phyloP scores from a whole-genome alignment of 2,888 invertebrate species.

The Mayetiola destructor region DNA sequence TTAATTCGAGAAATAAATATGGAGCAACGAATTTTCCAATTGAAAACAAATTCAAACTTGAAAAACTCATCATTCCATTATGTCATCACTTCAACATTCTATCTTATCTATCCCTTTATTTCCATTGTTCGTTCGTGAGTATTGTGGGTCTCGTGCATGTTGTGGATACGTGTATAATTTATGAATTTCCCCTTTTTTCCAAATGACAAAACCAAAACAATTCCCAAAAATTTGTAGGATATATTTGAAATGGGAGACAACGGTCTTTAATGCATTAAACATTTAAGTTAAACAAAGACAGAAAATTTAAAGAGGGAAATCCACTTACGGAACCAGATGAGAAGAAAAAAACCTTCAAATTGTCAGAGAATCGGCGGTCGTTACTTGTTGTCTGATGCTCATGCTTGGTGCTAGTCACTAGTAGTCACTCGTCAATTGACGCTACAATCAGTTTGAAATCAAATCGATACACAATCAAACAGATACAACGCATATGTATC shows the following conservation, averaged over 20 bases:
- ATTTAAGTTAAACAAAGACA: too few species aligned
- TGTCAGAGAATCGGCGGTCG: neutral
- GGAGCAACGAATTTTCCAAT: neutral
- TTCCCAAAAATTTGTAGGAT: neutral
- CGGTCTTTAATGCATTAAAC: too few species aligned
- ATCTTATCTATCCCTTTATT: neutral
- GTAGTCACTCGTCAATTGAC: neutral
- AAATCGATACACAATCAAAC: too few species aligned
- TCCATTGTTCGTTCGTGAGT: neutral
- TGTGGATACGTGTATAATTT: slow-evolving; percentile 9
- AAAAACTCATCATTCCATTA: neutral
- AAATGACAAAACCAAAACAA: neutral
- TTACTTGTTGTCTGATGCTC: neutral
- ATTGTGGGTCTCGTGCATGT: too few species aligned
- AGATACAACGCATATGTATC: neutral
- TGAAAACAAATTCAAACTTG: neutral
- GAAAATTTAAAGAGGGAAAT: neutral
- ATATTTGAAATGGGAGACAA: neutral
- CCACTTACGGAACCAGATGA: neutral
- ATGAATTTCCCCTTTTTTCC: neutral
- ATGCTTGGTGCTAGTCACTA: neutral
- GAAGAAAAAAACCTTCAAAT: neutral
- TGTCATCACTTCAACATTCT: neutral
- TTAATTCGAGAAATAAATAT: too few species aligned
- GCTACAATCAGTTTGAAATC: too few species aligned